A percentile compares a stretch with the other conserved stretches of the same genome.
Evolutionary conservation across 2,113 vertebrate species (phyloP).

Genomic region (Ia io): DNA sequence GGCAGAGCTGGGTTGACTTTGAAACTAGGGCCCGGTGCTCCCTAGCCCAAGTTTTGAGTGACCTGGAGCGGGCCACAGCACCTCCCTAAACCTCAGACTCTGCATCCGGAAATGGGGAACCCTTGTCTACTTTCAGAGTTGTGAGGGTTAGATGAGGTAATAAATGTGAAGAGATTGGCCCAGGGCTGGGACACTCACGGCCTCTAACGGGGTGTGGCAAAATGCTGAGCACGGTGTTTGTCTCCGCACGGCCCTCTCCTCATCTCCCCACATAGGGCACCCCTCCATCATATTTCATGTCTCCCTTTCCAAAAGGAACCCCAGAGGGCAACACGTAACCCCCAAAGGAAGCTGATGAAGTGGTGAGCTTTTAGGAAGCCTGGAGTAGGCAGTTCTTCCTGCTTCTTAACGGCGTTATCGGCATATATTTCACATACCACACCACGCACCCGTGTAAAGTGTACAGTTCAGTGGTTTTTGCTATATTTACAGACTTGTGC

Average conservation of each 20-base stretch:
- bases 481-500: too few relatives aligned
- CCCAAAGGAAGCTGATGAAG: neutral
- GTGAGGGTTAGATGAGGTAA: neutral
- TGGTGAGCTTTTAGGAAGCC: neutral
- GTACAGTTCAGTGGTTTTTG: neutral
- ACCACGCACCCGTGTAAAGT: neutral
- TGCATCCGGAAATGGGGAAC: neutral
- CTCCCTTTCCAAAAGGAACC: neutral
- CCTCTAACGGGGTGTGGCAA: neutral
- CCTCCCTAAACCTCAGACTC: neutral
- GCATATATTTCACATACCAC: neutral
- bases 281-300: neutral
- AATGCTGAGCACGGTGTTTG: neutral
- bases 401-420: neutral
- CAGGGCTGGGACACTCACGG: neutral
- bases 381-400: neutral
- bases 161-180: neutral
- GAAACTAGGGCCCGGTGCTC: neutral
- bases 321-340: neutral
- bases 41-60: neutral
- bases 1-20: neutral
- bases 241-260: rapidly evolving
- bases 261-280: too few relatives aligned
- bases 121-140: neutral
- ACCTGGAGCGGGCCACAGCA: too few relatives aligned